phyloP scores from a whole-genome alignment of 2,113 vertebrate species.

The Numenius arquata region DNA sequence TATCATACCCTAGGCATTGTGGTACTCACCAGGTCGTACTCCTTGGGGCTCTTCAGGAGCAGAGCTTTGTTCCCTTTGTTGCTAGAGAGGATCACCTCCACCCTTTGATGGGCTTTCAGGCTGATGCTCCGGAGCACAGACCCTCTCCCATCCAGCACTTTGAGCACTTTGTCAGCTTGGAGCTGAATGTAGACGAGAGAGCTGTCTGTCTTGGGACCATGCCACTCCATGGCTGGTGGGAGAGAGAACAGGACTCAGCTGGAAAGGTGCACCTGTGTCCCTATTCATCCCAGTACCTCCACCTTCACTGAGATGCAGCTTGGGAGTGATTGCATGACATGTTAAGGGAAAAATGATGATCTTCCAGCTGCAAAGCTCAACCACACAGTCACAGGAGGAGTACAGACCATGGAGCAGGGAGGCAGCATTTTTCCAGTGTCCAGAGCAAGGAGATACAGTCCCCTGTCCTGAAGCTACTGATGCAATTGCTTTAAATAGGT shows the following conservation, averaged over 20 bases:
- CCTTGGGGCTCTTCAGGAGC: conserved; percentile 91
- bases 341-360: background rate
- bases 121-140: conserved; percentile 76
- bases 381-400: background rate
- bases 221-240: conserved; percentile 87
- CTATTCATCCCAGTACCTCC: background rate
- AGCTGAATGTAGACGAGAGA: conserved; percentile 76
- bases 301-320: background rate
- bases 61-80: conserved; percentile 74
- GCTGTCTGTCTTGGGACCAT: conserved; percentile 70
- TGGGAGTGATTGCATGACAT: background rate
- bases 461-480: background rate
- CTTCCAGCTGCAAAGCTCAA: background rate
- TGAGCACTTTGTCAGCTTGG: conserved; percentile 76
- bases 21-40: conserved; percentile 88
- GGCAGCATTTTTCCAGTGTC: background rate
- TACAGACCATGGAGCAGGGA: background rate
- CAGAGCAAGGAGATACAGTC: background rate
- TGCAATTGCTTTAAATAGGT: background rate
- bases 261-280: rapidly evolving
- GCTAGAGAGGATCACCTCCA: conserved; percentile 81
- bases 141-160: conserved; percentile 77
- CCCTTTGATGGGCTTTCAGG: conserved; percentile 65
- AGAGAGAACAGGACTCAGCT: background rate
- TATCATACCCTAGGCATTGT: background rate